Evolutionary conservation across 2,888 invertebrate genomes (phyloP), one percentile per base, ranked within the genome.

Genomic region (Campoplex nolae): DNA sequence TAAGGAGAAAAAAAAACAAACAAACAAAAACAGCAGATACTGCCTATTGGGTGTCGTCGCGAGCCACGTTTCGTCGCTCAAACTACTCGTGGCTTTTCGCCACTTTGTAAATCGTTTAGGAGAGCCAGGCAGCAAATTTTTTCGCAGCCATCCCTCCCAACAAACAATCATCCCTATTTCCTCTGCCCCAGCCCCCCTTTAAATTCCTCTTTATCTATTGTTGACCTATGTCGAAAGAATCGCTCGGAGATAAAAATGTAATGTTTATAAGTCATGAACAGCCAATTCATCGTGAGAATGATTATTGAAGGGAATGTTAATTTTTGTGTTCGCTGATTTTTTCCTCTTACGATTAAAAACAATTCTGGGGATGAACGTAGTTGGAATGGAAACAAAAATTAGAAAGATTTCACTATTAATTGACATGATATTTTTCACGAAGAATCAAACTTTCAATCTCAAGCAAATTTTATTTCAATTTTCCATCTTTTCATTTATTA

Each of bases 41-140:
- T 87, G 87, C 87, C 87, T 83, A 82, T 70, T 75, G 80, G 82
- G 81, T 77, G 87, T 84, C 84, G 84, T 84, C 48, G 80, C 80
- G 81, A 35, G 68, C 76, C 42, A 51, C 54, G 77, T 38, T 79
- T 84, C 56, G 80, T 86, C 79, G 75, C 86, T 35, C 56, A 74
- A 84, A 58, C 42, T 45, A 45, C 42, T 71, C 71, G 48, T 68
- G 62, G 54, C 11, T 45, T 58, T 58, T 56, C 58, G 76, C 38
- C 67, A 65, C 76, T 74, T 84, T 65, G 81, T 74, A 58, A 67
- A 86, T 65, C 79, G 84, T 84, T 82, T 62, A 71, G 82, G 84
- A 82, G 87, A 82, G 65, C 38, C 16, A 74, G 80, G 65, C 77
- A 38, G 77, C 73, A 78, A 54, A 71, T 86, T 83, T 82, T 82